These are phyloP conservation scores for Scartelaos histophorus DNA, from an alignment of 2,113 vertebrate species.

Conservation along the genomic window DNA sequence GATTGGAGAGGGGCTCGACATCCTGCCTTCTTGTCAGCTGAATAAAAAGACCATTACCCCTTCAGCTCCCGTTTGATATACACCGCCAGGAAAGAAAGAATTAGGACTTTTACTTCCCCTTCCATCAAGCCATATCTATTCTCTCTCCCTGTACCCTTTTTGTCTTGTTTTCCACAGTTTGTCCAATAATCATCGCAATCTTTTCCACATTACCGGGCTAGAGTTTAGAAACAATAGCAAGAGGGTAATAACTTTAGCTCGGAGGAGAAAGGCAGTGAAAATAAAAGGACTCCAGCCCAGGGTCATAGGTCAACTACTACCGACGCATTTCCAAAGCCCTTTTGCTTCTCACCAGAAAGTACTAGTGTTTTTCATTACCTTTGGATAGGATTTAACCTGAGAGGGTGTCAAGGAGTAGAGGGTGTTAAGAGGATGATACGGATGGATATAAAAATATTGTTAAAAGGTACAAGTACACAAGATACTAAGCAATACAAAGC, in stretches of 20 bases:
- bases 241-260: conserved; percentile 76
- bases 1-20: conserved; percentile 80
- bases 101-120: conserved; percentile 75
- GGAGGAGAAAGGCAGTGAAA: conserved; percentile 73
- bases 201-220: conserved; percentile 75
- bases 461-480: background rate
- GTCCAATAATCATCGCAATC: conserved; percentile 81
- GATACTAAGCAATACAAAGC: background rate
- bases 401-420: conserved; percentile 41
- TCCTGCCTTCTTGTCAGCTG: conserved; percentile 77
- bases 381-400: conserved; percentile 73
- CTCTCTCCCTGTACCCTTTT: conserved; percentile 38
- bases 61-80: conserved; percentile 74
- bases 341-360: conserved; percentile 74
- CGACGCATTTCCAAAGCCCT: conserved; percentile 79
- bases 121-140: conserved; percentile 70
- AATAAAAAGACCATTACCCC: conserved; percentile 81
- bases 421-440: conserved; percentile 40
- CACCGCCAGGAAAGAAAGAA: conserved; percentile 74
- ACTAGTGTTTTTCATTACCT: conserved; percentile 81
- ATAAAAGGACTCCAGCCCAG: conserved; percentile 79
- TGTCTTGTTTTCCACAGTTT: conserved; percentile 53
- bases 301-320: conserved; percentile 82
- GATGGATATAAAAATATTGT: background rate
- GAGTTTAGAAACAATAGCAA: conserved; percentile 80